phyloP scores from a whole-genome alignment of 2,797 vertebrate genomes.

The Scolopax bukidnonensis region DNA sequence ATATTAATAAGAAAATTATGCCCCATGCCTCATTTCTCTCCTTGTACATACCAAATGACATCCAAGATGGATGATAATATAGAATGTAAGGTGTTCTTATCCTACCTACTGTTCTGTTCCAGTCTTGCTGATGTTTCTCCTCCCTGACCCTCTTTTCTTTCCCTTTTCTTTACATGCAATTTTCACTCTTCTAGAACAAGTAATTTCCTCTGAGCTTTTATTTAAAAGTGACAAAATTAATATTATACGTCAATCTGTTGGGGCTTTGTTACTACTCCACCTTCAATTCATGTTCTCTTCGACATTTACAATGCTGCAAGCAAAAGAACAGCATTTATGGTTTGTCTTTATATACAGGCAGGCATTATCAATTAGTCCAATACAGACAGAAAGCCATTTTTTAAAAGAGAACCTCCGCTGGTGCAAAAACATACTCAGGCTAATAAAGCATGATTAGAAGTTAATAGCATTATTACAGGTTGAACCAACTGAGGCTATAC shows the following conservation, averaged over 20 bases:
- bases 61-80: not conserved
- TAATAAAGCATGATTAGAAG: not conserved
- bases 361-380: not conserved
- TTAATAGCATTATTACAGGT: not conserved
- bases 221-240: not conserved
- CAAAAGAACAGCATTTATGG: not conserved
- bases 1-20: not conserved
- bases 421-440: not conserved
- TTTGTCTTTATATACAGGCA: not conserved
- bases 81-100: not conserved
- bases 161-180: not conserved
- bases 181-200: not conserved
- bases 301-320: not conserved
- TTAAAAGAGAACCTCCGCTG: not conserved
- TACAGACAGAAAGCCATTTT: not conserved
- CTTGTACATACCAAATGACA: not conserved
- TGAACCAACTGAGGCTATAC: not conserved
- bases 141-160: not conserved
- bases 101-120: not conserved
- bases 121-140: not conserved
- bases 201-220: not conserved
- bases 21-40: not conserved
- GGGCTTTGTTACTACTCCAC: not conserved
- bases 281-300: not conserved
- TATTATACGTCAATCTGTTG: not conserved